phyloP scores from a whole-genome alignment of 1,140 invertebrate species.

The Psix sp. region DNA sequence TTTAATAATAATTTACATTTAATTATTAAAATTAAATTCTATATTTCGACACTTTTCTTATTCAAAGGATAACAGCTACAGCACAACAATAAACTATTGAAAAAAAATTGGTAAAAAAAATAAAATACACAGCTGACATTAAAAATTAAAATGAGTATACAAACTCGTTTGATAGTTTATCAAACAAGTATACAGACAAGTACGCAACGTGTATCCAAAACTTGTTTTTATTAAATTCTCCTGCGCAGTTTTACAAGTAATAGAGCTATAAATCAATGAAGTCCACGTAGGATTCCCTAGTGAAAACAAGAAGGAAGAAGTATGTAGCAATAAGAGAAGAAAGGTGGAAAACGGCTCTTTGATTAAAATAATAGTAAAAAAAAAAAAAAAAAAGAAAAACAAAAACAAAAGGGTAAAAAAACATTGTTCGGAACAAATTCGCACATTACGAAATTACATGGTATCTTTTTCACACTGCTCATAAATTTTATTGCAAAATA shows the following conservation, averaged over 20 bases:
- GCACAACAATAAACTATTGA: too few relatives aligned
- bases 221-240: slow-evolving; percentile 34
- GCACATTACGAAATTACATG: slow-evolving; percentile 9
- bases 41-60: too few relatives aligned
- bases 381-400: slow-evolving; percentile 9
- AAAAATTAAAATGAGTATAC: slow-evolving; percentile 1
- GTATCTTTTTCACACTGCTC: slow-evolving; percentile 32
- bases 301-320: neutral
- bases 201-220: slow-evolving; percentile 31
- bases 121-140: too few relatives aligned
- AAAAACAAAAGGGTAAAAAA: slow-evolving; percentile 5
- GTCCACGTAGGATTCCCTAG: slow-evolving; percentile 1
- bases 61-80: too few relatives aligned
- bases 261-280: slow-evolving; percentile 33
- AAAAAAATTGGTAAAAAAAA: too few relatives aligned
- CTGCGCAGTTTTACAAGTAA: slow-evolving; percentile 35
- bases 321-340: too few relatives aligned
- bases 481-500: slow-evolving; percentile 58
- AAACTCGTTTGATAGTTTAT: too few relatives aligned
- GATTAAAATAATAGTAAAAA: neutral
- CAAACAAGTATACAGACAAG: slow-evolving; percentile 28
- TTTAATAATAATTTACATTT: too few relatives aligned
- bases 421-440: slow-evolving; percentile 2
- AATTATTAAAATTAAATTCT: too few relatives aligned
- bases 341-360: too few relatives aligned